Conservation (phyloP, 2,113 vertebrate species). For the Protobothrops mucrosquamatus region DNA sequence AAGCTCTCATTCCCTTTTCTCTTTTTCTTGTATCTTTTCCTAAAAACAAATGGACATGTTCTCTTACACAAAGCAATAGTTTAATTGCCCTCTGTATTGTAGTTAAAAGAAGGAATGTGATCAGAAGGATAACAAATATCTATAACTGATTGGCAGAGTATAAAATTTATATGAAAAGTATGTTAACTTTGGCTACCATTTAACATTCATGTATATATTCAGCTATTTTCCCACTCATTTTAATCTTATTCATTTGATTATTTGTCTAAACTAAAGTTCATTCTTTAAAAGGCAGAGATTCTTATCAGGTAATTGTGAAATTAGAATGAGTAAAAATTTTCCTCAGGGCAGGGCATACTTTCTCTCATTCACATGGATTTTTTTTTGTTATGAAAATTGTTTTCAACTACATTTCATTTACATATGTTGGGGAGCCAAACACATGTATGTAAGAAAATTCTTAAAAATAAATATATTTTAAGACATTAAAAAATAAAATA, state of each 20-base stretch:
- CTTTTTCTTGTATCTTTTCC: slow-evolving; percentile 31
- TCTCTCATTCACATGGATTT: background rate
- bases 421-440: background rate
- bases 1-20: slow-evolving; percentile 21
- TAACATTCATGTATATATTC: background rate
- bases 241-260: background rate
- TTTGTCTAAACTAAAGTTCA: background rate
- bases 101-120: background rate
- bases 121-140: background rate
- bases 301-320: background rate
- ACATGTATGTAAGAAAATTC: background rate
- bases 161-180: background rate
- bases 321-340: background rate
- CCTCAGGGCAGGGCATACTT: background rate
- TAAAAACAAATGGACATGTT: slow-evolving; percentile 21
- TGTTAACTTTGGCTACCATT: background rate
- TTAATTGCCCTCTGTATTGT: background rate
- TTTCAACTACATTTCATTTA: background rate
- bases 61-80: background rate
- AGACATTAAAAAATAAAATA: background rate
- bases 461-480: background rate
- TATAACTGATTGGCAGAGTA: background rate
- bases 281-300: background rate
- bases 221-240: background rate
- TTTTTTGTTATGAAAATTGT: background rate